Evolutionary conservation across 2,113 vertebrate genomes (phyloP).

Genomic region (Cranoglanis bouderius): DNA sequence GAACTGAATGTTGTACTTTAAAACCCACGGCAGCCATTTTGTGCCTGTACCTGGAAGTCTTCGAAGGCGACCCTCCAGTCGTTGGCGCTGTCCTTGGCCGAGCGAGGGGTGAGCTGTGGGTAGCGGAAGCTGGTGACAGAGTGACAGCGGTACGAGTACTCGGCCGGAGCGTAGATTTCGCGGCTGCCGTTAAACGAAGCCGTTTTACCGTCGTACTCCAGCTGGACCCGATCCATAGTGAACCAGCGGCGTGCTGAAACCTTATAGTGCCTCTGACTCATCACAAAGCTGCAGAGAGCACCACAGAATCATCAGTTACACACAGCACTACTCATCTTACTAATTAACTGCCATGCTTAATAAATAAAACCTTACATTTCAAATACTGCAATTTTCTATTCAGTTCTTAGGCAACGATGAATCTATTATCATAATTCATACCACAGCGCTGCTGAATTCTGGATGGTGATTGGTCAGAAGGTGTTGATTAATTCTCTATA

Average conservation of each 20-base stretch:
- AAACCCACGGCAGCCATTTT: background rate
- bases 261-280: conserved; percentile 73
- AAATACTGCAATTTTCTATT: background rate
- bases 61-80: conserved; percentile 78
- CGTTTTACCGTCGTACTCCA: conserved; percentile 69
- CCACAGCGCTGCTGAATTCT: background rate
- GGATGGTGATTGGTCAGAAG: background rate
- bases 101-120: conserved; percentile 66
- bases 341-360: background rate
- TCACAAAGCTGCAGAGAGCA: conserved; percentile 69
- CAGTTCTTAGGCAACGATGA: background rate
- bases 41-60: conserved; percentile 79
- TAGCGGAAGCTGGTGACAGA: conserved; percentile 69
- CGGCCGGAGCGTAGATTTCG: conserved; percentile 76
- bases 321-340: background rate
- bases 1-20: background rate
- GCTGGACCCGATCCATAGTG: conserved; percentile 75
- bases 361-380: background rate
- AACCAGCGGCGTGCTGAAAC: conserved; percentile 85
- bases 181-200: conserved; percentile 78
- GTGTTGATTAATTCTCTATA: background rate
- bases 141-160: conserved; percentile 84
- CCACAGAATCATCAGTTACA: background rate
- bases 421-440: background rate
- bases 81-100: conserved; percentile 66